These are phyloP conservation scores for Enteromius treurensis DNA, from an alignment of 2,797 vertebrate genomes.

Conservation along the genomic window DNA sequence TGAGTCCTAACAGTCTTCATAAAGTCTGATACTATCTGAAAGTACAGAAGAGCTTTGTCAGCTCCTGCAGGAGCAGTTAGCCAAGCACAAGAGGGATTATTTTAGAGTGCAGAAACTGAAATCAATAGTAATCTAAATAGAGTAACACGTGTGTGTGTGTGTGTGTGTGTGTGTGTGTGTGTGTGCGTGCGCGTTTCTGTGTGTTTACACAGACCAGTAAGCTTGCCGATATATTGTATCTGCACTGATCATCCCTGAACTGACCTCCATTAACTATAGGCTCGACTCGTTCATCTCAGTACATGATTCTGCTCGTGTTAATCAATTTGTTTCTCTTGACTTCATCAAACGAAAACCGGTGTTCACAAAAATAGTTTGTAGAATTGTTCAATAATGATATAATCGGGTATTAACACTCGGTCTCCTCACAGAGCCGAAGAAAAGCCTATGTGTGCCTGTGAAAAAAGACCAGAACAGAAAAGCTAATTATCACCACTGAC, in stretches of 20 bases:
- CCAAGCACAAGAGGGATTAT: constrained; percentile 67
- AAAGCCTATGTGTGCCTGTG: constrained; percentile 33
- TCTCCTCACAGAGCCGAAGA: constrained; percentile 10
- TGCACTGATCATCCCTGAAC: constrained; percentile 35
- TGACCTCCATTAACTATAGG: constrained; percentile 21
- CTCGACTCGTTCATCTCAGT: neutral
- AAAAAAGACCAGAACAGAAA: constrained; percentile 50
- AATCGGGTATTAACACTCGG: neutral
- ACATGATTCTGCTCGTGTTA: constrained; percentile 20
- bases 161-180: constrained; percentile 32
- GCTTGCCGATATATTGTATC: constrained; percentile 41
- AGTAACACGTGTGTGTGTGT: constrained; percentile 42
- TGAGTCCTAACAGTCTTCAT: constrained; percentile 23
- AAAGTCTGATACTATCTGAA: constrained; percentile 48
- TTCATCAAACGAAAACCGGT: constrained; percentile 11
- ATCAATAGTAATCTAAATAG: constrained; percentile 61
- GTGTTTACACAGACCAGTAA: constrained; percentile 27
- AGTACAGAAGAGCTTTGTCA: constrained; percentile 56
- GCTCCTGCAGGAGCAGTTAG: constrained; percentile 56
- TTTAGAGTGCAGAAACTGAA: constrained; percentile 68
- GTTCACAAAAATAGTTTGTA: constrained; percentile 20
- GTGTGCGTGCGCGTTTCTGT: too few relatives aligned
- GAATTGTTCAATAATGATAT: constrained; percentile 15
- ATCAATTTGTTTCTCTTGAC: constrained; percentile 18
- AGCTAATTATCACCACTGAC: constrained; percentile 54